Conservation (phyloP, 2,113 vertebrate genomes). For the Sialia sialis region DNA sequence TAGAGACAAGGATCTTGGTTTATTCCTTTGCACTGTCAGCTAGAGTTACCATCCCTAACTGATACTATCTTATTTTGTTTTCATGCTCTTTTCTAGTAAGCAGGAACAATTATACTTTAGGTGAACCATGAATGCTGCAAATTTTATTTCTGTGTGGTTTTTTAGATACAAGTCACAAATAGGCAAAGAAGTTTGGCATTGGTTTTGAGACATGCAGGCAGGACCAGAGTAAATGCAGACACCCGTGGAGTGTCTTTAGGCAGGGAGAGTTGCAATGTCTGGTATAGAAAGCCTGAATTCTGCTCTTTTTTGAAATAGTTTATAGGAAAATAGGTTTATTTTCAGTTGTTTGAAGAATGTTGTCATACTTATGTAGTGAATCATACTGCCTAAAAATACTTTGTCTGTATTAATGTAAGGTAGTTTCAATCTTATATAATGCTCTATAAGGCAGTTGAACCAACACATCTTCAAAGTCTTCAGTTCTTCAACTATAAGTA, state of each 20-base stretch:
- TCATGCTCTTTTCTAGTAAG: background rate
- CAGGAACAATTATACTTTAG: background rate
- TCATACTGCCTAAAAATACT: conserved; percentile 8
- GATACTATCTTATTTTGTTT: background rate
- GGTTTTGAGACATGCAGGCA: background rate
- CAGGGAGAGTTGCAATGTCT: background rate
- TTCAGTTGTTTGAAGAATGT: background rate
- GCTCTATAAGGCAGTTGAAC: background rate
- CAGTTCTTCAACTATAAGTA: background rate
- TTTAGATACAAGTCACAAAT: background rate
- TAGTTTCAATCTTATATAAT: background rate
- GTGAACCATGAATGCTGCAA: background rate
- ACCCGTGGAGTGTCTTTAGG: background rate
- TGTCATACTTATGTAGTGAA: conserved; percentile 22
- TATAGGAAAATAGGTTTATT: background rate
- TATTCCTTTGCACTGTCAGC: background rate
- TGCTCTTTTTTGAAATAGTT: background rate
- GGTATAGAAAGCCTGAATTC: background rate
- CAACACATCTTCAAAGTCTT: background rate
- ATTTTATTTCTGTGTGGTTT: background rate
- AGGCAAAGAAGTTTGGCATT: background rate
- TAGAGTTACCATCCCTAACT: background rate
- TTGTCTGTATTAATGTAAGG: background rate
- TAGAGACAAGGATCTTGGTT: background rate
- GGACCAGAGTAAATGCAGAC: background rate